Evolutionary conservation across 1,140 invertebrate genomes (phyloP), one percentile per base, ranked within the genome.

Genomic region (Hycleus phaleratus): DNA sequence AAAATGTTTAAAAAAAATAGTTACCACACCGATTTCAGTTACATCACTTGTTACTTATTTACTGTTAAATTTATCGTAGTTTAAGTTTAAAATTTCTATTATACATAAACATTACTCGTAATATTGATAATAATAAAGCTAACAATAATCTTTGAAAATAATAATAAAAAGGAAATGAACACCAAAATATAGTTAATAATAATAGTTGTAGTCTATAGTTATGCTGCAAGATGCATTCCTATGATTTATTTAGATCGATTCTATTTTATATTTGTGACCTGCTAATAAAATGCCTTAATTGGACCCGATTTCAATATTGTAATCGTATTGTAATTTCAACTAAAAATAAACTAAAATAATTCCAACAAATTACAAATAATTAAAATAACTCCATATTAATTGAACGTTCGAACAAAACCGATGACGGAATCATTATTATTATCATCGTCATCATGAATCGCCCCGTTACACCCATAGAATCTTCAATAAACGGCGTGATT

Each of bases 21-120:
- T 44, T 46, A 49, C 40, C 46, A 49, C 53, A 52, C 50, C 39
- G 26, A 7, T 58, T 58, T 51, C 40, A 58, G 50, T 46, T 58
- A 58, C 47, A 38, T 40, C 51, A 53, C 45, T 56, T 9, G 45
- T 46, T 46, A 38, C 32, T 32, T 18, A 18, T 18, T 18, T 32
- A 32, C 32, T 32, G 32, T 32, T 32, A 32, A 18, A 18, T 18
- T 18, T 32, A 5, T 32, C 7, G 32, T 32, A 32, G 32, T 32
- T 32, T 32, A 5, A 32, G 32, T 18, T 18, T 18, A 32, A 32
- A 4, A 32, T 32, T 32, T 32, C 24, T 24, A 56, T 47, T 49
- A 56, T 56, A 48, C 26, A 42, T 51, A 11, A 38, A 56, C 9
- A 49, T 52, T 56, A 43, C 32, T 48, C 45, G 12, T 56, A 56